phyloP scores from a whole-genome alignment of 2,797 vertebrate genomes.

The Knipowitschia caucasica region DNA sequence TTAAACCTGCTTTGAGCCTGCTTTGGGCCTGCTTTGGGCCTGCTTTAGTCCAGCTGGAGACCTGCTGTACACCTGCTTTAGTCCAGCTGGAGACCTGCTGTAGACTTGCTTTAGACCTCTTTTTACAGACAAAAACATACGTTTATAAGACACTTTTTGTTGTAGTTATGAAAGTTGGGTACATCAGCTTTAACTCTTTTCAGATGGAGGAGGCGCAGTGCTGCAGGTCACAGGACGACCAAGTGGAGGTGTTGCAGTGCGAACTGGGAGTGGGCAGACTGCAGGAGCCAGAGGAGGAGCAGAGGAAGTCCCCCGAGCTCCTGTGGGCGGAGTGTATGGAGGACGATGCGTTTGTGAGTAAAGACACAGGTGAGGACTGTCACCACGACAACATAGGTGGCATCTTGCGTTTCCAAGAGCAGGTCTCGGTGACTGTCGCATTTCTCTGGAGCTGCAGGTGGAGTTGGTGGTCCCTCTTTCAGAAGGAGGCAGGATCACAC shows the following conservation, averaged over 20 bases:
- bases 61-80: neutral
- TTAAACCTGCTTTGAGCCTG: neutral
- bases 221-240: neutral
- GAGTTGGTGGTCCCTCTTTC: too few relatives aligned
- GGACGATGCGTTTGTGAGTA: slow-evolving; percentile 39
- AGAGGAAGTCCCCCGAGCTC: slow-evolving; percentile 60
- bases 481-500: too few relatives aligned
- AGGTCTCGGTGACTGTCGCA: too few relatives aligned
- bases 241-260: slow-evolving; percentile 72
- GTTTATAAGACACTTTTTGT: neutral
- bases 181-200: neutral
- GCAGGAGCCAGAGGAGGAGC: slow-evolving; percentile 69
- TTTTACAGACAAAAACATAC: neutral
- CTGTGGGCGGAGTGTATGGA: slow-evolving; percentile 54
- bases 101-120: neutral
- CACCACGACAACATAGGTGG: too few relatives aligned
- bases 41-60: neutral
- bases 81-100: neutral
- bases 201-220: neutral
- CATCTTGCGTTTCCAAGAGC: too few relatives aligned
- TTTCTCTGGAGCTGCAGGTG: neutral
- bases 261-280: slow-evolving; percentile 85
- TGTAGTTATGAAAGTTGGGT: neutral
- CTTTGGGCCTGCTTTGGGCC: neutral
- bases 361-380: slow-evolving; percentile 63